phyloP scores from a whole-genome alignment of 2,888 invertebrate species.

The Hedya salicella region DNA sequence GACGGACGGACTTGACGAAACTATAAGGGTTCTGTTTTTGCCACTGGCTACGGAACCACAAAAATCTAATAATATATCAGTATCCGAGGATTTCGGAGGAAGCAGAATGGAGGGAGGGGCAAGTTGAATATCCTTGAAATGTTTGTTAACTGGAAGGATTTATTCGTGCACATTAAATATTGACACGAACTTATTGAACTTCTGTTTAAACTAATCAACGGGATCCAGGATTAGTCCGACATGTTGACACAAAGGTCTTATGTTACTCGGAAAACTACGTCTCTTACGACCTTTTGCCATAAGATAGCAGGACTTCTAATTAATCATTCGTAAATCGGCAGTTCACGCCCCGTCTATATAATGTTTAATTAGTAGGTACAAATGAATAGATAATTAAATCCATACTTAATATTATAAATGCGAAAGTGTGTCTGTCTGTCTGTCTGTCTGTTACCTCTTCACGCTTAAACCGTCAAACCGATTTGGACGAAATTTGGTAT shows the following conservation, averaged over 20 bases:
- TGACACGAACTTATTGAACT: slow-evolving; percentile 2
- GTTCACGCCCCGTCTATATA: neutral
- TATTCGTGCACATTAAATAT: neutral
- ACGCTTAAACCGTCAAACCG: no score
- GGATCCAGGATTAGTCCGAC: neutral
- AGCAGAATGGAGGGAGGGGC: no score
- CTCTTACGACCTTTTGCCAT: neutral
- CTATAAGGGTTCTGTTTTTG: no score
- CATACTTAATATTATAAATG: no score
- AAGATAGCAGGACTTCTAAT: neutral
- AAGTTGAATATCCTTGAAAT: no score
- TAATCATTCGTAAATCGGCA: neutral
- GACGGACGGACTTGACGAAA: no score
- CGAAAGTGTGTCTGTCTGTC: no score
- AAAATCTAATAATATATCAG: no score
- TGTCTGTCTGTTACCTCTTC: no score
- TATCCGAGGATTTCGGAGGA: no score
- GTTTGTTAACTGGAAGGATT: neutral
- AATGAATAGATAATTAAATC: neutral
- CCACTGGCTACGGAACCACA: no score
- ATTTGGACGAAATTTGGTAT: no score
- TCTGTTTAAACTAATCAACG: neutral
- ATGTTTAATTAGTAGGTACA: neutral
- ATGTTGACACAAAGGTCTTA: neutral
- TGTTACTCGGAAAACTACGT: neutral